phyloP scores from a whole-genome alignment of 2,797 vertebrate genomes.

The Distichodus sexfasciatus region DNA sequence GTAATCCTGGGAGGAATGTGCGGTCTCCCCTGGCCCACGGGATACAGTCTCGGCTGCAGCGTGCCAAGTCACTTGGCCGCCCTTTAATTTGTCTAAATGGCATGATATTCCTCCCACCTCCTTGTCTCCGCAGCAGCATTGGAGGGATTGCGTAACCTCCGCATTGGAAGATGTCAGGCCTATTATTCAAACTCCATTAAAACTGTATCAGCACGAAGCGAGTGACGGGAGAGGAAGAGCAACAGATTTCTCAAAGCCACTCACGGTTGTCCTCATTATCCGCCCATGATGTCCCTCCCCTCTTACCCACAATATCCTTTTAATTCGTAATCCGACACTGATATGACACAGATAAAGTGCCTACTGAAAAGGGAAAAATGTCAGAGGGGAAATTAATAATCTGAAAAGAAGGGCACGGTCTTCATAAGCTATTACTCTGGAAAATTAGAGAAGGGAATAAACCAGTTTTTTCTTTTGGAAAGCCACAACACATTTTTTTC shows the following conservation, averaged over 20 bases:
- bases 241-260: conserved; percentile 38
- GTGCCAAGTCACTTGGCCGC: conserved; percentile 60
- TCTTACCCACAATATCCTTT: conserved; percentile 28
- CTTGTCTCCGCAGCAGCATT: conserved; percentile 38
- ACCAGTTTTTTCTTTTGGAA: not conserved
- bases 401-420: not conserved
- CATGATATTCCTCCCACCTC: conserved; percentile 46
- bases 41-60: conserved; percentile 60
- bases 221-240: conserved; percentile 24
- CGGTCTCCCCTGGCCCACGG: conserved; percentile 71
- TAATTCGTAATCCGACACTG: conserved; percentile 29
- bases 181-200: conserved; percentile 45
- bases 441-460: conserved; percentile 20
- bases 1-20: conserved; percentile 84
- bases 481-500: not conserved
- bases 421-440: conserved; percentile 10
- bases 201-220: conserved; percentile 29
- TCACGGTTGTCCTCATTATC: conserved; percentile 27
- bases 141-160: conserved; percentile 45
- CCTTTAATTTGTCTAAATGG: conserved; percentile 59
- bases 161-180: conserved; percentile 36
- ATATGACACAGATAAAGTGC: conserved; percentile 7
- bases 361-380: conserved; percentile 1
- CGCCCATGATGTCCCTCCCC: conserved; percentile 31
- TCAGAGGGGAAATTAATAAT: conserved; percentile 33